These are phyloP conservation scores for Daphoenositta chrysoptera DNA, from an alignment of 2,113 vertebrate genomes.

Conservation along the genomic window DNA sequence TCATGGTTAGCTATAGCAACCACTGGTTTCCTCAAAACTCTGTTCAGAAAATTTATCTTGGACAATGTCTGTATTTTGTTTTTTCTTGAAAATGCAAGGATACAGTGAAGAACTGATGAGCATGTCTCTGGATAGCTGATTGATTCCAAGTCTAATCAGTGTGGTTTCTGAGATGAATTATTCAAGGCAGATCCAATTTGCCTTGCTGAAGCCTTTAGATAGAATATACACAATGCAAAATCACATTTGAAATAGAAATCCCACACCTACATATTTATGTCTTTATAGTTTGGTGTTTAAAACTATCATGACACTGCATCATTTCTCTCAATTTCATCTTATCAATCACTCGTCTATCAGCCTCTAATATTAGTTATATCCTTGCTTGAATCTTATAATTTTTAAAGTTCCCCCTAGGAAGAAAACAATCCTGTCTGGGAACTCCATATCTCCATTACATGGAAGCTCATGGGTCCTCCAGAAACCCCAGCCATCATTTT, in stretches of 20 bases:
- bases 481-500: not conserved
- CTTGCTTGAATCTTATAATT: not conserved
- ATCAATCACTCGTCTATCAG: not conserved
- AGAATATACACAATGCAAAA: not conserved
- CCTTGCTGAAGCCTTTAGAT: not conserved
- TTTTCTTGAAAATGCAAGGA: not conserved
- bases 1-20: not conserved
- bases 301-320: not conserved
- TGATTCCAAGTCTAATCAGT: not conserved
- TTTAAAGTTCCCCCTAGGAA: not conserved
- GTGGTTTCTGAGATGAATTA: not conserved
- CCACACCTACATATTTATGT: not conserved
- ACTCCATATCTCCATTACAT: not conserved
- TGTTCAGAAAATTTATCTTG: not conserved
- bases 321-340: not conserved
- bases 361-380: not conserved
- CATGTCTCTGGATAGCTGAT: not conserved
- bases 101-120: not conserved
- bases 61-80: not conserved
- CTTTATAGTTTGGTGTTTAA: not conserved
- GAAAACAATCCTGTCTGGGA: not conserved
- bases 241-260: not conserved
- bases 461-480: not conserved
- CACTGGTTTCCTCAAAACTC: not conserved
- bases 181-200: not conserved